phyloP scores from a whole-genome alignment of 2,888 invertebrate species.

The Drosophila suboccidentalis region DNA sequence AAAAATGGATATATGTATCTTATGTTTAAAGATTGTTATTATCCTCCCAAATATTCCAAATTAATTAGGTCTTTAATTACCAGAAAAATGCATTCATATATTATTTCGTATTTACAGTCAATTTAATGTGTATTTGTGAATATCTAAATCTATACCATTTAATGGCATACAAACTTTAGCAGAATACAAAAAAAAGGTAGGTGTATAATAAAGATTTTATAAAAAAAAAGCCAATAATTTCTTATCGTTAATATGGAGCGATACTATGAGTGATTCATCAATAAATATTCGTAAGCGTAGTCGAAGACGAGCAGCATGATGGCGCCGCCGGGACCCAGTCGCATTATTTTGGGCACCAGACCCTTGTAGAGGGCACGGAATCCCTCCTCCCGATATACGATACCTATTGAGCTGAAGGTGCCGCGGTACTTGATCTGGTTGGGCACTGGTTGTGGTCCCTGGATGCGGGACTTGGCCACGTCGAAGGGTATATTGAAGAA shows the following conservation, averaged over 20 bases:
- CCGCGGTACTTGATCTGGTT: constrained; percentile 92
- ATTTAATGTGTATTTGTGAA: constrained; percentile 1
- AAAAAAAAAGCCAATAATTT: neutral
- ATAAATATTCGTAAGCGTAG: constrained; percentile 91
- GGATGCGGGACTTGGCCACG: constrained; percentile 97
- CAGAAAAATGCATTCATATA: neutral
- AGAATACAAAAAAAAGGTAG: neutral
- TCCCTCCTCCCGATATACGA: constrained; percentile 95
- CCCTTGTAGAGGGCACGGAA: constrained; percentile 96
- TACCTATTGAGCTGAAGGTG: constrained; percentile 90
- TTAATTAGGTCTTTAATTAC: neutral
- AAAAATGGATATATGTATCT: too few relatives aligned
- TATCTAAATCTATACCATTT: neutral
- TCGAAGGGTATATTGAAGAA: constrained; percentile 97
- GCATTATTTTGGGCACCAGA: constrained; percentile 94
- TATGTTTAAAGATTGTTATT: neutral
- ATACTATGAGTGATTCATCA: constrained; percentile 36
- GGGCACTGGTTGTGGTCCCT: constrained; percentile 93
- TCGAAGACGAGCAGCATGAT: constrained; percentile 98
- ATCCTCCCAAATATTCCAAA: neutral
- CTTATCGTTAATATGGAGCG: neutral
- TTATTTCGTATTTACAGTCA: constrained; percentile 11
- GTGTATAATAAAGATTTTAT: neutral
- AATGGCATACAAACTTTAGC: neutral
- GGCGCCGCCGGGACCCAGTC: constrained; percentile 97